phyloP scores from a whole-genome alignment of 1,140 invertebrate genomes.

The Calycopis cecrops region DNA sequence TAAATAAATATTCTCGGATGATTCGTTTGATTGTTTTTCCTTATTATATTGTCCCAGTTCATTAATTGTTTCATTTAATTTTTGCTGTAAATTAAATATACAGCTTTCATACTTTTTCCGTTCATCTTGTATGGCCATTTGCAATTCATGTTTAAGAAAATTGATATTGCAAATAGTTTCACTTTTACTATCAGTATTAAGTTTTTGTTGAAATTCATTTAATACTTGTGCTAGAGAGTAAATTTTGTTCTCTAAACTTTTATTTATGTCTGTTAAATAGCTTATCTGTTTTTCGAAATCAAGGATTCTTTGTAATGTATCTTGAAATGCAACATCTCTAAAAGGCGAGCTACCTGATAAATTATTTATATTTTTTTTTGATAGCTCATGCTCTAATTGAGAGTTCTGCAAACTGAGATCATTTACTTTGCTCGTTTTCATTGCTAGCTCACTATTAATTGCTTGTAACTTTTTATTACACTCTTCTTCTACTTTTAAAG shows the following conservation, averaged over 20 bases:
- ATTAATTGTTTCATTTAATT: constrained; percentile 56
- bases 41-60: constrained; percentile 48
- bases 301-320: constrained; percentile 48
- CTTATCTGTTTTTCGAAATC: constrained; percentile 55
- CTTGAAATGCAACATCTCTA: constrained; percentile 40
- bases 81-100: constrained; percentile 57
- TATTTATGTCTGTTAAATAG: constrained; percentile 56
- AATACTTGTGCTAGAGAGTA: constrained; percentile 42
- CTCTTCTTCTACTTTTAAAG: constrained; percentile 81
- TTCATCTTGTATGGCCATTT: constrained; percentile 60
- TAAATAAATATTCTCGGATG: constrained; percentile 42
- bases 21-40: constrained; percentile 29
- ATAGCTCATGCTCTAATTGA: constrained; percentile 47
- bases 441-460: constrained; percentile 49
- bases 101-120: constrained; percentile 67
- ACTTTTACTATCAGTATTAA: constrained; percentile 30
- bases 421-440: constrained; percentile 51
- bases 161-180: constrained; percentile 27
- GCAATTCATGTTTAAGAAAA: constrained; percentile 57
- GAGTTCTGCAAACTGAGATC: constrained; percentile 45
- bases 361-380: constrained; percentile 30
- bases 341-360: constrained; percentile 32
- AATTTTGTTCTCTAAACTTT: constrained; percentile 62
- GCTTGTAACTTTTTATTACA: constrained; percentile 71
- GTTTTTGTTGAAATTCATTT: constrained; percentile 33